Conservation (phyloP, 2,888 invertebrate genomes). For the Macrophya annulata region DNA sequence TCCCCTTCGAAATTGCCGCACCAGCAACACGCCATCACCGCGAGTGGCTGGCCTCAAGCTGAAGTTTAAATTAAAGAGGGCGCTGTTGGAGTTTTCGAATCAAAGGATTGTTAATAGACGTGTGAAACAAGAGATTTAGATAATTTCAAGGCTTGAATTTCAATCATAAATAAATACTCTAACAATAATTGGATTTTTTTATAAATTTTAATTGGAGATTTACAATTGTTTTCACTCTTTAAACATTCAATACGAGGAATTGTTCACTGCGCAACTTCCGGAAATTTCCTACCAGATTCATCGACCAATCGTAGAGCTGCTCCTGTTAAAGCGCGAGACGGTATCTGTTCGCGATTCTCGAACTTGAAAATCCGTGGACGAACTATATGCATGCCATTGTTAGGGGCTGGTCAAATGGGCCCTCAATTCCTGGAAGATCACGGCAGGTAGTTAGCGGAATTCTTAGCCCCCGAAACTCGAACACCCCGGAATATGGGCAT, state of each 20-base stretch:
- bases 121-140: background rate
- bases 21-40: slow-evolving; percentile 69
- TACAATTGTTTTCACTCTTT: background rate
- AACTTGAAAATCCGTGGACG: background rate
- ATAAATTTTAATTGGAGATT: background rate
- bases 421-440: slow-evolving; percentile 35
- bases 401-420: slow-evolving; percentile 29
- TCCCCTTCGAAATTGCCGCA: slow-evolving; percentile 79
- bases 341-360: slow-evolving; percentile 1
- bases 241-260: background rate
- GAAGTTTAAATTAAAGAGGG: slow-evolving; percentile 67
- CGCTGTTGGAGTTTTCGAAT: slow-evolving; percentile 58
- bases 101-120: background rate
- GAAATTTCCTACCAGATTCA: background rate
- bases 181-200: background rate
- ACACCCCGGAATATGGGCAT: background rate
- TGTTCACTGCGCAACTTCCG: slow-evolving; percentile 34
- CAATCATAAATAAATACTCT: background rate
- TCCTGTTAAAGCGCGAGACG: background rate
- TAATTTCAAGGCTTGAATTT: background rate
- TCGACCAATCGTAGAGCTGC: slow-evolving; percentile 16
- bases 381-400: background rate
- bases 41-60: slow-evolving; percentile 53
- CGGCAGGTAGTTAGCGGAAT: slow-evolving; percentile 43
- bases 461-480: background rate